Evolutionary conservation across 2,797 vertebrate genomes (phyloP).

Genomic region (Coregonus ussuriensis): DNA sequence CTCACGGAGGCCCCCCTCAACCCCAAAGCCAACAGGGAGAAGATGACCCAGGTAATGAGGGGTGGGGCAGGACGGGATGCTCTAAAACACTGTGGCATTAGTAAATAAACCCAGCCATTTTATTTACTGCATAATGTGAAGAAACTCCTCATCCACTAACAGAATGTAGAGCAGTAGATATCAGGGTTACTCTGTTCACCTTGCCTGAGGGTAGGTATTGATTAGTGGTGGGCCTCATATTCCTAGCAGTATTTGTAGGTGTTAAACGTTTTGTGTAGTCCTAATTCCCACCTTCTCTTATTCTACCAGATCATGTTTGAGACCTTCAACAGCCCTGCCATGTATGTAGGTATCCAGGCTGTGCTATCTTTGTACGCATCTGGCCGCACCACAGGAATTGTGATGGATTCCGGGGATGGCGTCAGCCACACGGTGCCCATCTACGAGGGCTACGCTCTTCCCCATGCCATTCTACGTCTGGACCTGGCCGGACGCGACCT

Average conservation of each 20-base stretch:
- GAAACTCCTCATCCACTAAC: too few species aligned
- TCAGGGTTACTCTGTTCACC: too few species aligned
- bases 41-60: slow-evolving; percentile 86
- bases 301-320: slow-evolving; percentile 31
- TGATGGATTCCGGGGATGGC: slow-evolving; percentile 84
- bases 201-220: too few species aligned
- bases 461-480: slow-evolving; percentile 80
- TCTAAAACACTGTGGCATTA: too few species aligned
- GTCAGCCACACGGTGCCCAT: slow-evolving; percentile 83
- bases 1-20: slow-evolving; percentile 94
- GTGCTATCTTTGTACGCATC: slow-evolving; percentile 77
- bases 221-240: too few species aligned
- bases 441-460: slow-evolving; percentile 81
- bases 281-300: neutral
- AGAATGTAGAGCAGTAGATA: too few species aligned
- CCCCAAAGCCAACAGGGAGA: slow-evolving; percentile 91
- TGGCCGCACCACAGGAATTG: slow-evolving; percentile 79
- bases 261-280: neutral
- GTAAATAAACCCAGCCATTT: too few species aligned
- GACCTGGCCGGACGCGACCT: slow-evolving; percentile 62
- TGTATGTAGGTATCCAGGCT: slow-evolving; percentile 58
- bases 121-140: too few species aligned
- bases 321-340: slow-evolving; percentile 81
- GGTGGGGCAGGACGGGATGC: too few species aligned
- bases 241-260: too few species aligned